Evolutionary conservation across 2,888 invertebrate species (phyloP).

Genomic region (Bembecia ichneumoniformis): DNA sequence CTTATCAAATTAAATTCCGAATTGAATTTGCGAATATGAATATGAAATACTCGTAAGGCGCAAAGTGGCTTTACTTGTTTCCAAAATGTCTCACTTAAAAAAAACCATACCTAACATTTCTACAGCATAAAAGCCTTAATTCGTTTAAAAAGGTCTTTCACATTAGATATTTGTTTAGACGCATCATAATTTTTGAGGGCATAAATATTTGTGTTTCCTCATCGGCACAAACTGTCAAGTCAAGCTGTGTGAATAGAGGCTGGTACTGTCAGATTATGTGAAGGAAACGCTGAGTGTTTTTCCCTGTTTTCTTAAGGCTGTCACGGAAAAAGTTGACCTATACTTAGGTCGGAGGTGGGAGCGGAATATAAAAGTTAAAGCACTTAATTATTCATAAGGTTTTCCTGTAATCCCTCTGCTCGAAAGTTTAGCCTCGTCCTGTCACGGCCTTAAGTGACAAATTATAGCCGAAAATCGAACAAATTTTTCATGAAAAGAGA

Average conservation of each 20-base stretch:
- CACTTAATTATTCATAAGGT: conserved; percentile 68
- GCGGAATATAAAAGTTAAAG: conserved; percentile 45
- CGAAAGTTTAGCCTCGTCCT: conserved; percentile 40
- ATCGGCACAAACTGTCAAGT: neutral
- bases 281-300: conserved; percentile 28
- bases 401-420: conserved; percentile 45
- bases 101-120: too few relatives aligned
- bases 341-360: conserved; percentile 25
- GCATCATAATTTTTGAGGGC: too few relatives aligned
- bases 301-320: conserved; percentile 31
- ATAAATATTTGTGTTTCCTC: neutral
- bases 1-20: too few relatives aligned
- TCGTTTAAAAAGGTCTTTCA: too few relatives aligned
- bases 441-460: conserved; percentile 60
- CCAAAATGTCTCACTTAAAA: too few relatives aligned
- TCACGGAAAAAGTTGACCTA: conserved; percentile 41
- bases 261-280: neutral
- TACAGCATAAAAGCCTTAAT: too few relatives aligned
- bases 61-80: too few relatives aligned
- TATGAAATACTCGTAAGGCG: too few relatives aligned
- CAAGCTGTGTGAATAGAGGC: neutral
- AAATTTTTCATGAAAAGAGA: conserved; percentile 27
- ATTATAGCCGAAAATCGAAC: conserved; percentile 45
- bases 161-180: too few relatives aligned
- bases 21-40: too few relatives aligned